Percentiles rank a stretch among this genome's conserved stretches.
These are phyloP conservation scores for Agonopterix subpropinquella DNA, from an alignment of 2,888 invertebrate genomes.

Conservation along the genomic window DNA sequence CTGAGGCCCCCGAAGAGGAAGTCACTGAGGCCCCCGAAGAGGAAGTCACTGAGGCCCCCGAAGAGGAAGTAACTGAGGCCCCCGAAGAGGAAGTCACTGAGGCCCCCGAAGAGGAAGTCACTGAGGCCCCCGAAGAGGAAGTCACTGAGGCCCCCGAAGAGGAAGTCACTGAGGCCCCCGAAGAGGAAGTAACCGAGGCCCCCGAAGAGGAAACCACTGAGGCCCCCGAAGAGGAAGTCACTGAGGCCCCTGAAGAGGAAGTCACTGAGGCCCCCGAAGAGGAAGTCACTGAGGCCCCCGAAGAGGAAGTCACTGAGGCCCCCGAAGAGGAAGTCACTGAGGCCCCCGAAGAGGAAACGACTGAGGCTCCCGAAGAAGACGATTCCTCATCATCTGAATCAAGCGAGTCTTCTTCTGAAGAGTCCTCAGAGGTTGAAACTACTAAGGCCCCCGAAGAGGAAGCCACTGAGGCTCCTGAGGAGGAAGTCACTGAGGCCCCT, in stretches of 20 bases:
- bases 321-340: neutral
- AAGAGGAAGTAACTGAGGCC: neutral
- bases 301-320: neutral
- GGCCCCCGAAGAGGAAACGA: neutral
- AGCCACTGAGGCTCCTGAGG: neutral
- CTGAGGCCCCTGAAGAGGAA: no score
- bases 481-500: neutral
- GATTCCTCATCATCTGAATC: neutral
- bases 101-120: neutral
- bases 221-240: neutral
- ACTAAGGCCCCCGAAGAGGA: constrained; percentile 1
- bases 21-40: neutral
- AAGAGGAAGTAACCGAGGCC: neutral
- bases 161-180: neutral
- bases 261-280: neutral
- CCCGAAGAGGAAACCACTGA: neutral
- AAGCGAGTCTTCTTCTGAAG: neutral
- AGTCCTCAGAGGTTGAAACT: neutral
- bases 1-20: neutral
- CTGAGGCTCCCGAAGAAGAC: neutral
- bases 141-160: neutral
- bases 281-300: neutral
- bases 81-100: neutral
- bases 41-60: neutral
- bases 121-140: neutral